Conservation (phyloP, 2,888 invertebrate genomes). For the Didymodactylos carnosus region DNA sequence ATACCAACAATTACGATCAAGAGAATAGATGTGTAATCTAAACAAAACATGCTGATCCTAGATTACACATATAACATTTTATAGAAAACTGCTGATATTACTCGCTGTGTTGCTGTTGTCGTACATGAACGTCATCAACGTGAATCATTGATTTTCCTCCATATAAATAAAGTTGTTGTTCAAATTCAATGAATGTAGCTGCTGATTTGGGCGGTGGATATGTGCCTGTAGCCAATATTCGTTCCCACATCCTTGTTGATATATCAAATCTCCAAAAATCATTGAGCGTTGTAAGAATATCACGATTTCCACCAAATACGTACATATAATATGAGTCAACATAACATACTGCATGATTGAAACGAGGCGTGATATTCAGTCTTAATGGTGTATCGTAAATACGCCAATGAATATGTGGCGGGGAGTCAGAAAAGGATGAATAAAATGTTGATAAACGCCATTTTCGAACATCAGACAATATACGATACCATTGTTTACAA, state of each 20-base stretch:
- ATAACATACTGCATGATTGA: constrained; percentile 4
- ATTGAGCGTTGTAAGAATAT: constrained; percentile 78
- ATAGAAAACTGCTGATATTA: too few species aligned
- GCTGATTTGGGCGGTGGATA: constrained; percentile 91
- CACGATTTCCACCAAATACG: constrained; percentile 84
- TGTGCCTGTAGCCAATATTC: constrained; percentile 41
- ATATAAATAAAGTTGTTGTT: constrained; percentile 61
- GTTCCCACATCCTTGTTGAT: constrained; percentile 45
- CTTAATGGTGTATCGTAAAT: constrained; percentile 15
- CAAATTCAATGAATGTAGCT: constrained; percentile 69
- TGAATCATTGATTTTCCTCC: constrained; percentile 62
- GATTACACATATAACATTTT: too few species aligned
- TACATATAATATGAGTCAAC: constrained; percentile 42
- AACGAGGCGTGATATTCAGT: constrained; percentile 16
- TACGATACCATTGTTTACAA: constrained; percentile 62
- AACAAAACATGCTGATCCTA: too few species aligned
- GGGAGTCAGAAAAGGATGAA: constrained; percentile 10
- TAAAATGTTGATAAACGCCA: constrained; percentile 16
- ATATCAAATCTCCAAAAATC: constrained; percentile 84
- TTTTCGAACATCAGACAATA: constrained; percentile 58
- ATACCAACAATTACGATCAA: constrained; percentile 54
- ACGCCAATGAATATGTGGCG: constrained; percentile 20
- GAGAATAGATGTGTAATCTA: constrained; percentile 66
- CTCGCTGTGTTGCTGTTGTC: not conserved
- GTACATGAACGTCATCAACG: not conserved